Percentiles rank a stretch among this genome's conserved stretches.
Conservation (phyloP, 2,113 vertebrate genomes). For the Mesitornis unicolor region DNA sequence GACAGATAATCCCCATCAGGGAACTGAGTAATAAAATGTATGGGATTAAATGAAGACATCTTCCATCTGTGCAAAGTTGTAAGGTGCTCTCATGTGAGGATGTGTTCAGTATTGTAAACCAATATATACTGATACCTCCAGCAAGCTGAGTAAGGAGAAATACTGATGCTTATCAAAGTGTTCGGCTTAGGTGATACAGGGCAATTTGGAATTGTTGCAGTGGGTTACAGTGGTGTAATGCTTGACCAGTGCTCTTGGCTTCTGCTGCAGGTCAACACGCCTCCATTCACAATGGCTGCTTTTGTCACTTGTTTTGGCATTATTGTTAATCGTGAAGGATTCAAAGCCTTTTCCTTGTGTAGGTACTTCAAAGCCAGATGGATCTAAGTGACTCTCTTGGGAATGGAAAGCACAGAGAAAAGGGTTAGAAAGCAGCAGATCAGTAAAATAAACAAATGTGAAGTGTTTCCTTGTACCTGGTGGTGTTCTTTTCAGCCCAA, state of each 20-base stretch:
- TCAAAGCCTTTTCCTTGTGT: neutral
- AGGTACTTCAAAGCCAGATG: neutral
- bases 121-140: accelerated
- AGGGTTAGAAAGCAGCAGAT: neutral
- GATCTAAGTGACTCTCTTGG: neutral
- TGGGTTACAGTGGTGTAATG: neutral
- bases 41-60: neutral
- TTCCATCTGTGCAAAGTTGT: neutral
- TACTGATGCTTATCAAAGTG: neutral
- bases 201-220: neutral
- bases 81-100: neutral
- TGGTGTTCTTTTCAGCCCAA: neutral
- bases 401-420: neutral
- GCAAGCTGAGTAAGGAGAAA: neutral
- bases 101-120: neutral
- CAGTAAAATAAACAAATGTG: neutral
- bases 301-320: neutral
- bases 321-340: neutral
- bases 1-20: neutral
- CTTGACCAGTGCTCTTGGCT: neutral
- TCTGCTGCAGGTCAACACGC: neutral
- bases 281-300: neutral
- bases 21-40: neutral
- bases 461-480: neutral
- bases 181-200: neutral